Percentiles rank a stretch among this genome's conserved stretches.
Conservation (phyloP, 2,888 invertebrate genomes). For the Bursaphelenchus okinawaensis region DNA sequence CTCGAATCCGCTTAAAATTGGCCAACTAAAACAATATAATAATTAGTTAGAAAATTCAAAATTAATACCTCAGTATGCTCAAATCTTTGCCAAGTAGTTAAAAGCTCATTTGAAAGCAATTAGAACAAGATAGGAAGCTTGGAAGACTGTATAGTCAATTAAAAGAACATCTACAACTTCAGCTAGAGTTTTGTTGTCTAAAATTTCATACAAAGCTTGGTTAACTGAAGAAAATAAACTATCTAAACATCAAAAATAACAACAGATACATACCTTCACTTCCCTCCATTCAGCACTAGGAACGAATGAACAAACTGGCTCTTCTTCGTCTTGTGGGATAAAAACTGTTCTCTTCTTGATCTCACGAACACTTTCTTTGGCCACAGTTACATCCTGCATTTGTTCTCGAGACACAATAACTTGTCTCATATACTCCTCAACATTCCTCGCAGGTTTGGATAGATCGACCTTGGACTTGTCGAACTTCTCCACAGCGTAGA, state of each 20-base stretch:
- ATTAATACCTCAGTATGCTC: too few species aligned
- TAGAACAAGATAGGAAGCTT: too few species aligned
- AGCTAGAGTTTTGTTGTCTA: too few species aligned
- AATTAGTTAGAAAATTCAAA: too few species aligned
- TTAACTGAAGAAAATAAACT: too few species aligned
- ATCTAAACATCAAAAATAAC: not conserved
- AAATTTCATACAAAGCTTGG: too few species aligned
- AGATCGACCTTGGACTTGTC: conserved; percentile 25
- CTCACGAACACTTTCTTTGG: conserved; percentile 5
- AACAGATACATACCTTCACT: conserved; percentile 12
- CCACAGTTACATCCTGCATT: conserved; percentile 16
- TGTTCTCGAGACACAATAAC: conserved; percentile 22
- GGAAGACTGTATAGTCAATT: too few species aligned
- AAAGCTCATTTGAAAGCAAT: too few species aligned
- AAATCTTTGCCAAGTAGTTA: too few species aligned
- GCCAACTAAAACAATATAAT: conserved; percentile 4
- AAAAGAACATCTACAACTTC: too few species aligned
- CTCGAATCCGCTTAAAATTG: conserved; percentile 9
- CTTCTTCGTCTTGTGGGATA: conserved; percentile 3
- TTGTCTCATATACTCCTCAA: conserved; percentile 35
- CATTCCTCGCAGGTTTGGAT: conserved; percentile 26
- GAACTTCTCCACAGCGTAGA: conserved; percentile 30
- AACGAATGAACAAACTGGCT: conserved; percentile 11
- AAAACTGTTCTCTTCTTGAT: not conserved
- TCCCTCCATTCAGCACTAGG: conserved; percentile 19